phyloP scores from a whole-genome alignment of 2,113 vertebrate species.

The Lanius ludovicianus region DNA sequence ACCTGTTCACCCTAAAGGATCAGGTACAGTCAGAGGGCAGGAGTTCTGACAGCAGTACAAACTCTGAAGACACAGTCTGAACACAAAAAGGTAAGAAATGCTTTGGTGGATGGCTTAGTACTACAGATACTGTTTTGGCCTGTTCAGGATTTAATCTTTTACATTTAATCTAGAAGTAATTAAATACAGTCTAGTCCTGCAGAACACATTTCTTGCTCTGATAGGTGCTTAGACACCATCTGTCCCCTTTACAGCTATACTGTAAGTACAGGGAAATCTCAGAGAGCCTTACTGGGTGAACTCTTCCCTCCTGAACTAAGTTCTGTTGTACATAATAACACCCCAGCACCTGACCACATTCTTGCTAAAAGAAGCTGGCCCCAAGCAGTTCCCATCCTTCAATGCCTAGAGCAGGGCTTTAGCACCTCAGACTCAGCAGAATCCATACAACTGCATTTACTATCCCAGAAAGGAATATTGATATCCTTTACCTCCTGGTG shows the following conservation, averaged over 20 bases:
- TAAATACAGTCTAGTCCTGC: background rate
- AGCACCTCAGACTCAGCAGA: background rate
- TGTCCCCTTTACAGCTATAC: background rate
- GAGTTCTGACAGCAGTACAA: background rate
- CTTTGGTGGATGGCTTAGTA: background rate
- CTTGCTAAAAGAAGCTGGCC: background rate
- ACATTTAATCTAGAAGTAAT: background rate
- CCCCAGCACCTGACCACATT: background rate
- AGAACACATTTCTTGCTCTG: background rate
- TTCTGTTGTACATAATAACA: background rate
- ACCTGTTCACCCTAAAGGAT: background rate
- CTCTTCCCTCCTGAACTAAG: background rate
- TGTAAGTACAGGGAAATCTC: background rate
- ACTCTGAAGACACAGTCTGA: background rate
- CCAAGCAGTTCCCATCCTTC: background rate
- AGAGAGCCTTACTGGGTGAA: background rate
- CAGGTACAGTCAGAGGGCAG: background rate
- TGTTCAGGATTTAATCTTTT: background rate
- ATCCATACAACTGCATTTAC: background rate
- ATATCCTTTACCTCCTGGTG: background rate
- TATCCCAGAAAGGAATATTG: background rate
- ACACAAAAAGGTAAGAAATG: background rate
- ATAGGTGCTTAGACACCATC: background rate
- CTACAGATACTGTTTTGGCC: background rate
- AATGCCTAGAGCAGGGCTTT: background rate